These are phyloP conservation scores for Leptinotarsa tumamoca DNA, from an alignment of 2,888 invertebrate genomes.

Conservation along the genomic window DNA sequence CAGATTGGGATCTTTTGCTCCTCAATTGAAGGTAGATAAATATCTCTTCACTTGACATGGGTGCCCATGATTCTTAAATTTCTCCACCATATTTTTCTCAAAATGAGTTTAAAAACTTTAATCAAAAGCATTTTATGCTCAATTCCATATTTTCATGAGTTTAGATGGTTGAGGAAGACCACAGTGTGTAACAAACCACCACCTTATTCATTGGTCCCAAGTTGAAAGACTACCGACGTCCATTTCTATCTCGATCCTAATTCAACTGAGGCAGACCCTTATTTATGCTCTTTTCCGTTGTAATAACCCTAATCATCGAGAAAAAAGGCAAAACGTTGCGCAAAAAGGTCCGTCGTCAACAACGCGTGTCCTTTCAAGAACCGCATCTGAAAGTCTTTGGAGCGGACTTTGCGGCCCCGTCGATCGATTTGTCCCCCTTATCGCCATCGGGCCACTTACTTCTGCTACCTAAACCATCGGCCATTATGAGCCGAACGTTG, in stretches of 20 bases:
- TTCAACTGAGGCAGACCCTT: slow-evolving; percentile 27
- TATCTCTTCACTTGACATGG: too few relatives aligned
- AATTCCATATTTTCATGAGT: too few relatives aligned
- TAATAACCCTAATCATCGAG: slow-evolving; percentile 31
- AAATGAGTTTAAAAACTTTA: too few relatives aligned
- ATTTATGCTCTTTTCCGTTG: slow-evolving; percentile 32
- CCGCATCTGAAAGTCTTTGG: slow-evolving; percentile 31
- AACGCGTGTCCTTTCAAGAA: slow-evolving; percentile 36
- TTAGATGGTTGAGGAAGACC: not conserved
- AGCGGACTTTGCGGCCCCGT: slow-evolving; percentile 30
- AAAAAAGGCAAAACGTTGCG: slow-evolving; percentile 28
- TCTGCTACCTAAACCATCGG: slow-evolving; percentile 53
- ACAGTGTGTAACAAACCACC: not conserved
- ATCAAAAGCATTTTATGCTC: too few relatives aligned
- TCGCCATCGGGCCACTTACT: slow-evolving; percentile 53
- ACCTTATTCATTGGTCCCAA: not conserved
- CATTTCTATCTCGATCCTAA: slow-evolving; percentile 24
- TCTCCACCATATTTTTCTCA: too few relatives aligned
- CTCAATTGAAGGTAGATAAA: too few relatives aligned
- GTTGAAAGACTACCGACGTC: not conserved
- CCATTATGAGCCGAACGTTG: slow-evolving; percentile 51
- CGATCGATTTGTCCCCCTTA: slow-evolving; percentile 52
- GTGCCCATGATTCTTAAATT: too few relatives aligned
- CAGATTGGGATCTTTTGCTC: too few relatives aligned
- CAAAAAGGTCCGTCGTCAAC: slow-evolving; percentile 41